Percentiles rank a stretch among this genome's conserved stretches.
Conservation (phyloP, 2,113 vertebrate species). For the Isurus oxyrinchus region DNA sequence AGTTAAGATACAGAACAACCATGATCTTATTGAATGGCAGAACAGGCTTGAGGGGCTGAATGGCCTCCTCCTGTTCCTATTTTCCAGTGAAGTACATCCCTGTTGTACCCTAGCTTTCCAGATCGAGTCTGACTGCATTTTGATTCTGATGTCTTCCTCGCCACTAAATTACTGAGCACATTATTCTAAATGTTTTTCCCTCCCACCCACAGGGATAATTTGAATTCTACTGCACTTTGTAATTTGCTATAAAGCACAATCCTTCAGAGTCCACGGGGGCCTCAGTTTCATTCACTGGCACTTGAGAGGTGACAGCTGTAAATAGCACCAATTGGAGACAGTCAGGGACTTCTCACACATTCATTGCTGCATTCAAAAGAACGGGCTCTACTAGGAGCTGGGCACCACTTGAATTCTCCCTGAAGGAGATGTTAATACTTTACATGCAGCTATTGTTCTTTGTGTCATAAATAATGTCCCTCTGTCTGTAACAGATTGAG, state of each 20-base stretch:
- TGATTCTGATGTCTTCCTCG: background rate
- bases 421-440: background rate
- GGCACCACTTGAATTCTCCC: background rate
- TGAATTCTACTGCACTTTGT: background rate
- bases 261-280: background rate
- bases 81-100: background rate
- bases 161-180: background rate
- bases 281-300: background rate
- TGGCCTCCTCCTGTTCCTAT: background rate
- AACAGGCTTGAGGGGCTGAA: background rate
- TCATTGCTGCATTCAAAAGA: background rate
- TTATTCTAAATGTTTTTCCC: background rate
- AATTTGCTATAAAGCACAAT: background rate
- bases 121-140: background rate
- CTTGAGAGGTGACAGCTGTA: background rate
- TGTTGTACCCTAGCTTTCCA: background rate
- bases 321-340: background rate
- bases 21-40: background rate
- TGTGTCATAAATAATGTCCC: background rate
- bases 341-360: background rate
- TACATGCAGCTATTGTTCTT: background rate
- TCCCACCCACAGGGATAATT: background rate
- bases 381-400: background rate
- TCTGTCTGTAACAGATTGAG: background rate
- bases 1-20: background rate